Percentiles rank a stretch among this genome's conserved stretches.
phyloP scores from a whole-genome alignment of 2,888 invertebrate genomes.

The Allacma fusca region DNA sequence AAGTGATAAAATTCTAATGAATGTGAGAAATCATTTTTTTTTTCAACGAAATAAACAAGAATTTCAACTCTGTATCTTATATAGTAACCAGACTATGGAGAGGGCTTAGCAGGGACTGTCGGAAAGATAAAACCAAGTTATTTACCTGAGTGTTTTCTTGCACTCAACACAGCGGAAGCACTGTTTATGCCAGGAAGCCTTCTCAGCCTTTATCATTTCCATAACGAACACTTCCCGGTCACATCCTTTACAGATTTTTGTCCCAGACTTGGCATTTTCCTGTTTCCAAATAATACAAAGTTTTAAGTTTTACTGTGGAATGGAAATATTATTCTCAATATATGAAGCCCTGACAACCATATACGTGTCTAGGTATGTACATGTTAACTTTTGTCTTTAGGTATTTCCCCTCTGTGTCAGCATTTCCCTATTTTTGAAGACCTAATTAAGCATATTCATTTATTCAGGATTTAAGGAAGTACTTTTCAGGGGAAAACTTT shows the following conservation, averaged over 20 bases:
- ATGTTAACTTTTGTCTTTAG: too few species aligned
- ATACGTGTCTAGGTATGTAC: background rate
- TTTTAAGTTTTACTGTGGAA: background rate
- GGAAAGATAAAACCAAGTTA: conserved; percentile 7
- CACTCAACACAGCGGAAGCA: conserved; percentile 84
- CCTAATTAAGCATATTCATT: too few species aligned
- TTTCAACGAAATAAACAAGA: background rate
- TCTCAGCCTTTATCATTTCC: conserved; percentile 94
- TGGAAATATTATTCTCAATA: background rate
- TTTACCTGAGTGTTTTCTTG: conserved; percentile 44
- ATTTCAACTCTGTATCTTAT: background rate
- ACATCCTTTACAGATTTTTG: conserved; percentile 79
- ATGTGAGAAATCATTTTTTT: conserved; percentile 13
- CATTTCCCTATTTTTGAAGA: too few species aligned
- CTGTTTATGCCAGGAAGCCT: conserved; percentile 88
- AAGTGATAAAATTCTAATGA: background rate
- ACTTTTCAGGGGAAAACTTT: background rate
- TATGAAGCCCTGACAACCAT: too few species aligned
- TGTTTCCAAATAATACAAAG: conserved; percentile 34
- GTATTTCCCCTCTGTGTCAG: too few species aligned
- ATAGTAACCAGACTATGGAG: background rate
- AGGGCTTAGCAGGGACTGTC: background rate
- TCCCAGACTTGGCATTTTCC: conserved; percentile 52
- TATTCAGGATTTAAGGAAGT: background rate
- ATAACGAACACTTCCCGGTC: conserved; percentile 92